Evolutionary conservation across 2,888 invertebrate genomes (phyloP).

Genomic region (Lasius platythorax): DNA sequence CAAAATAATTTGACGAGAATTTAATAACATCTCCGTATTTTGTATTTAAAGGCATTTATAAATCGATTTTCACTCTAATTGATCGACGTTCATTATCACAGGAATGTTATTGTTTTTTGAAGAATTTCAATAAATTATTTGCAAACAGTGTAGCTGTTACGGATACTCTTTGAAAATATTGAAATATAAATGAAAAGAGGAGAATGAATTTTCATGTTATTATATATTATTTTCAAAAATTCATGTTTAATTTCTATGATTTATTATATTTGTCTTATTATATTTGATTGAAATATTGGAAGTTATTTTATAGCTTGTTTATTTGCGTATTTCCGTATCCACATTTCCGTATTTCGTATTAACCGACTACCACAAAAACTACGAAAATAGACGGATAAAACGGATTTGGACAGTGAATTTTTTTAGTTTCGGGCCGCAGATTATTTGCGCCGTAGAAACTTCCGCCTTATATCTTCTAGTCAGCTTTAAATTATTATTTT

Average conservation of each 20-base stretch:
- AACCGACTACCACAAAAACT: neutral
- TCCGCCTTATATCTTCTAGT: conserved; percentile 50
- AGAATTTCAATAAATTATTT: neutral
- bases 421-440: neutral
- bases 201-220: neutral
- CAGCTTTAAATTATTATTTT: conserved; percentile 45
- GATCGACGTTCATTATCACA: neutral
- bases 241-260: neutral
- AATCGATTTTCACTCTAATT: neutral
- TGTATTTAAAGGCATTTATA: conserved; percentile 5
- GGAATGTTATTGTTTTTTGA: neutral
- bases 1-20: conserved; percentile 20
- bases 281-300: neutral
- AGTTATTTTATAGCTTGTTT: neutral
- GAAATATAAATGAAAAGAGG: neutral
- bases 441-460: conserved; percentile 35
- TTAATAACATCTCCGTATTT: conserved; percentile 10
- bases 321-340: conserved; percentile 1
- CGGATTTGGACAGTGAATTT: conserved; percentile 33
- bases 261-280: neutral
- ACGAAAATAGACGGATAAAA: neutral
- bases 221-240: neutral
- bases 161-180: neutral
- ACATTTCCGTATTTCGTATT: too few relatives aligned
- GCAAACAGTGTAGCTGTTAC: neutral